These are phyloP conservation scores for Tolypeutes matacus DNA, from an alignment of 2,797 vertebrate genomes.

Conservation along the genomic window DNA sequence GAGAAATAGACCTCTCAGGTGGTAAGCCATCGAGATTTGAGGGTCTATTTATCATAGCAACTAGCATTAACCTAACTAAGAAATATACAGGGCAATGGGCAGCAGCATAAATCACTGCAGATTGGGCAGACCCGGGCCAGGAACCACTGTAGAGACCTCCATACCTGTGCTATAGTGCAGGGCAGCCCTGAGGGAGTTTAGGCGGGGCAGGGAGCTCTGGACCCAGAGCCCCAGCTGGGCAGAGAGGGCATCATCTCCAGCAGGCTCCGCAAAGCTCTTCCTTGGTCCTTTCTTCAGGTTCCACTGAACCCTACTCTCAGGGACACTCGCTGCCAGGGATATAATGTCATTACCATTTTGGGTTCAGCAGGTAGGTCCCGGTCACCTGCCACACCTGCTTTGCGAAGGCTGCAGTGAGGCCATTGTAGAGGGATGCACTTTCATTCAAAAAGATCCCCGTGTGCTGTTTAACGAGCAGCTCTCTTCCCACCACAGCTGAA, in stretches of 20 bases:
- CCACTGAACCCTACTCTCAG: neutral
- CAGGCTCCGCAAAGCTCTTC: neutral
- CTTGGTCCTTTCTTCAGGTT: neutral
- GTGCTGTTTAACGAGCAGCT: accelerated
- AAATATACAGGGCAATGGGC: accelerated
- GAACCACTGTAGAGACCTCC: too few species aligned
- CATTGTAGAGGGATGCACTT: accelerated
- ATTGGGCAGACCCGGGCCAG: neutral
- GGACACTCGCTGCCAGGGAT: accelerated
- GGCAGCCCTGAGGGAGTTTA: too few species aligned
- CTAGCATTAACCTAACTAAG: accelerated
- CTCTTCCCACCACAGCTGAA: neutral
- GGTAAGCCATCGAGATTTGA: too few species aligned
- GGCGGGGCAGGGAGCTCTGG: too few species aligned
- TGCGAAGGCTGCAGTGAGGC: accelerated
- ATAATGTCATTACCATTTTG: too few species aligned
- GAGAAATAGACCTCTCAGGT: too few species aligned
- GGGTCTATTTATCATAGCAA: accelerated
- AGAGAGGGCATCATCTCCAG: accelerated
- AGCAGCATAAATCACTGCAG: neutral
- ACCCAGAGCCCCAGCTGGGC: neutral
- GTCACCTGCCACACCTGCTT: neutral
- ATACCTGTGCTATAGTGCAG: neutral
- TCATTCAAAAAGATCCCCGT: neutral
- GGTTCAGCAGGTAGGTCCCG: neutral